Percentiles rank a stretch among this genome's conserved stretches.
Evolutionary conservation across 2,888 invertebrate genomes (phyloP).

Genomic region (Brachyopa scutellaris): DNA sequence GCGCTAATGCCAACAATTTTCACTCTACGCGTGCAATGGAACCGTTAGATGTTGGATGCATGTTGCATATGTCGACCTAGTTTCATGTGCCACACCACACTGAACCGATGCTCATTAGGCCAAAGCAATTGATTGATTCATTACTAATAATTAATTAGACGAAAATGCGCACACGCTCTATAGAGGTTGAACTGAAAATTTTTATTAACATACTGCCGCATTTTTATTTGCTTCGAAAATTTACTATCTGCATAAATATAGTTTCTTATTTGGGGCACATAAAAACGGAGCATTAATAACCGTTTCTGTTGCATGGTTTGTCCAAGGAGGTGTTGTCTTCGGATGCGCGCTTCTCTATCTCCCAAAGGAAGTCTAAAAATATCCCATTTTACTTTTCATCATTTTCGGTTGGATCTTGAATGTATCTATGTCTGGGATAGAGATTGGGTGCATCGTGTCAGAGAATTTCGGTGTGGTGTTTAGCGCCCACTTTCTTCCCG

Average conservation of each 20-base stretch:
- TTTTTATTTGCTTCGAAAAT: conserved; percentile 61
- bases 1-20: conserved; percentile 15
- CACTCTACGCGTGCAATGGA: not conserved
- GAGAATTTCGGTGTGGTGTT: conserved; percentile 38
- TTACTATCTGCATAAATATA: conserved; percentile 68
- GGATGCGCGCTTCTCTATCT: conserved; percentile 31
- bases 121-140: conserved; percentile 69
- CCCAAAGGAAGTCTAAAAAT: conserved; percentile 67
- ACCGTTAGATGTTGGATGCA: not conserved
- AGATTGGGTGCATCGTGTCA: conserved; percentile 33
- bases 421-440: conserved; percentile 28
- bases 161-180: conserved; percentile 28
- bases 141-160: conserved; percentile 70
- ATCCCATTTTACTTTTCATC: conserved; percentile 57
- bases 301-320: not conserved
- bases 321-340: conserved; percentile 27
- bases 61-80: conserved; percentile 44
- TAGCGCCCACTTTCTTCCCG: conserved; percentile 63
- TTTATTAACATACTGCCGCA: conserved; percentile 52
- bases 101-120: conserved; percentile 49
- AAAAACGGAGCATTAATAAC: conserved; percentile 48
- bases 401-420: conserved; percentile 26
- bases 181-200: conserved; percentile 37
- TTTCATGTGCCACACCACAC: not conserved
- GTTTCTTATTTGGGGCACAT: conserved; percentile 68